Evolutionary conservation across 35 echinoderm and acorn worm genomes (phyloP).

Genomic region (Stichopus chloronotus): DNA sequence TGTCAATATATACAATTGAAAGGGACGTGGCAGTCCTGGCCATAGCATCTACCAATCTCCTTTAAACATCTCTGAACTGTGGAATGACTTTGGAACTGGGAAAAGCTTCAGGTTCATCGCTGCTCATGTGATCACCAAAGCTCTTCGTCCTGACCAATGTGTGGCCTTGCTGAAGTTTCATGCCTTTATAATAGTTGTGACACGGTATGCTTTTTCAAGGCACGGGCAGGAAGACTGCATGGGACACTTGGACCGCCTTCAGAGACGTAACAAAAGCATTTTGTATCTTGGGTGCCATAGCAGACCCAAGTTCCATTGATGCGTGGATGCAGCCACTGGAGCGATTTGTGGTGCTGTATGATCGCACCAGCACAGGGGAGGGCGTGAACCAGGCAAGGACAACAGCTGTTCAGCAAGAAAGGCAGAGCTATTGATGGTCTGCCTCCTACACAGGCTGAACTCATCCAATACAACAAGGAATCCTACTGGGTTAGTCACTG

Average conservation of each 20-base stretch:
- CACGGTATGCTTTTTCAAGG: background rate
- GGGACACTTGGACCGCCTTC: background rate
- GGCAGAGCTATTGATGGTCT: background rate
- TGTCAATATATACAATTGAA: slow-evolving; percentile 20
- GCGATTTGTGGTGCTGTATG: background rate
- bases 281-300: background rate
- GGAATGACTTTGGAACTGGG: background rate
- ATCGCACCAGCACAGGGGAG: background rate
- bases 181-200: background rate
- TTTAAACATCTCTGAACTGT: background rate
- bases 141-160: background rate
- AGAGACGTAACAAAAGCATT: background rate
- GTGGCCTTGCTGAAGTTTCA: background rate
- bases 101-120: slow-evolving; percentile 12
- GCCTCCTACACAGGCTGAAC: slow-evolving; percentile 24
- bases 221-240: background rate
- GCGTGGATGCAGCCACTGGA: background rate
- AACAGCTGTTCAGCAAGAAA: slow-evolving; percentile 26
- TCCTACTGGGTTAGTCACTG: background rate
- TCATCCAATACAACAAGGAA: slow-evolving; percentile 22
- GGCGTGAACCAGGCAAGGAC: background rate
- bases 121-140: background rate
- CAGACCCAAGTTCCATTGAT: background rate
- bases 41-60: background rate
- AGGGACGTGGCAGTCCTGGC: slow-evolving; percentile 70